phyloP scores from a whole-genome alignment of 2,797 vertebrate species.

The Tadarida brasiliensis region DNA sequence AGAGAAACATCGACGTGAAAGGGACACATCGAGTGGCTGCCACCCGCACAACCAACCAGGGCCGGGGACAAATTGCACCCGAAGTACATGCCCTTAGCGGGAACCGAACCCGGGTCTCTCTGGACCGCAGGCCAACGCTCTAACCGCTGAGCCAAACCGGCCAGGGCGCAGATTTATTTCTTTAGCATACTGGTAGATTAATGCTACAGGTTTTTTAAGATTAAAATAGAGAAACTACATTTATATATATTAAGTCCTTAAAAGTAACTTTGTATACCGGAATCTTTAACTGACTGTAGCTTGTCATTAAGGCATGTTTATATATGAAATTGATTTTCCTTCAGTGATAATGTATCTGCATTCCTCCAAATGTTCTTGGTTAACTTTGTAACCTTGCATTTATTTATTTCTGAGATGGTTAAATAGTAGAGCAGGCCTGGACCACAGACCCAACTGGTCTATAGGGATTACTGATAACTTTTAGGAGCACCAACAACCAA shows the following conservation, averaged over 20 bases:
- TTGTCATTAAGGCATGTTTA: background rate
- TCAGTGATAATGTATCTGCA: background rate
- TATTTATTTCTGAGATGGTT: slow-evolving; percentile 62
- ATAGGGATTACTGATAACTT: background rate
- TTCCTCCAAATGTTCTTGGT: slow-evolving; percentile 13
- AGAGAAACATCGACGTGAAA: too few species aligned
- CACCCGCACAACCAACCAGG: too few species aligned
- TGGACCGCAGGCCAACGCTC: too few species aligned
- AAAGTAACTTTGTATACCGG: background rate
- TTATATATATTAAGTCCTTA: background rate
- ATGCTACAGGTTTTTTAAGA: slow-evolving; percentile 16
- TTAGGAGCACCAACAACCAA: background rate
- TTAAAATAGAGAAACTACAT: slow-evolving; percentile 12
- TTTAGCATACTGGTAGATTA: slow-evolving; percentile 31
- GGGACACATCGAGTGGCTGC: too few species aligned
- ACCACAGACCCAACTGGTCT: background rate
- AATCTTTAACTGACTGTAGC: background rate
- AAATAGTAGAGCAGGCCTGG: background rate
- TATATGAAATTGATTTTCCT: slow-evolving; percentile 40
- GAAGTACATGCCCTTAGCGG: too few species aligned
- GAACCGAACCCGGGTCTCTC: too few species aligned
- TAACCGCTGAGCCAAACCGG: too few species aligned
- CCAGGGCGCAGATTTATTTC: slow-evolving; percentile 9
- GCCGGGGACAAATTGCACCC: too few species aligned
- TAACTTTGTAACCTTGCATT: slow-evolving; percentile 1